These are phyloP conservation scores for Opisthograptis luteolata DNA, from an alignment of 2,888 invertebrate genomes.

Conservation along the genomic window DNA sequence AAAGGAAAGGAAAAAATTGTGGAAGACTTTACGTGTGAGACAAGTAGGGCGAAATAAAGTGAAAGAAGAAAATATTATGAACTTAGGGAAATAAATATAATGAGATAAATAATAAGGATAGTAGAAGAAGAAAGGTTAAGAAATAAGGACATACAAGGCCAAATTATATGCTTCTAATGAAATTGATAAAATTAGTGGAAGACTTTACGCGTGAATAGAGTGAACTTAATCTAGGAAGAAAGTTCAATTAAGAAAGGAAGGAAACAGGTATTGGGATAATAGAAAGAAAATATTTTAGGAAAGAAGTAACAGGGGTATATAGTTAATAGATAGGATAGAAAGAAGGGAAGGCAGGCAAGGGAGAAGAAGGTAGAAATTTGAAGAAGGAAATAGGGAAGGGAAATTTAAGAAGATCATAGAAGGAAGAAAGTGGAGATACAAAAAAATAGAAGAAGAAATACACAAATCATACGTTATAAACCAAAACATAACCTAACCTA, in stretches of 20 bases:
- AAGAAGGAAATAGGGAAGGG: neutral
- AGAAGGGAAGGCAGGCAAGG: neutral
- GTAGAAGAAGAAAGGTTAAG: too few species aligned
- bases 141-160: too few species aligned
- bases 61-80: too few species aligned
- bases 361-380: neutral
- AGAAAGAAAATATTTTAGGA: neutral
- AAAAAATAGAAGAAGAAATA: neutral
- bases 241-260: neutral
- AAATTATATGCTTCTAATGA: neutral
- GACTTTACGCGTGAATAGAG: slow-evolving; percentile 9
- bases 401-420: neutral
- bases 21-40: too few species aligned
- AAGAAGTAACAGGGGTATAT: too few species aligned
- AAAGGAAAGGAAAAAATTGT: neutral
- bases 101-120: too few species aligned
- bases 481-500: neutral
- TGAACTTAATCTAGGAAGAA: neutral
- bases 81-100: too few species aligned
- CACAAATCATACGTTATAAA: too few species aligned
- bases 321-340: too few species aligned
- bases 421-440: neutral
- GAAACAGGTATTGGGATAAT: neutral
- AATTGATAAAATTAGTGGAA: slow-evolving; percentile 12
- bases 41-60: too few species aligned